These are phyloP conservation scores for Picathartes gymnocephalus DNA, from an alignment of 2,113 vertebrate genomes.

Conservation along the genomic window DNA sequence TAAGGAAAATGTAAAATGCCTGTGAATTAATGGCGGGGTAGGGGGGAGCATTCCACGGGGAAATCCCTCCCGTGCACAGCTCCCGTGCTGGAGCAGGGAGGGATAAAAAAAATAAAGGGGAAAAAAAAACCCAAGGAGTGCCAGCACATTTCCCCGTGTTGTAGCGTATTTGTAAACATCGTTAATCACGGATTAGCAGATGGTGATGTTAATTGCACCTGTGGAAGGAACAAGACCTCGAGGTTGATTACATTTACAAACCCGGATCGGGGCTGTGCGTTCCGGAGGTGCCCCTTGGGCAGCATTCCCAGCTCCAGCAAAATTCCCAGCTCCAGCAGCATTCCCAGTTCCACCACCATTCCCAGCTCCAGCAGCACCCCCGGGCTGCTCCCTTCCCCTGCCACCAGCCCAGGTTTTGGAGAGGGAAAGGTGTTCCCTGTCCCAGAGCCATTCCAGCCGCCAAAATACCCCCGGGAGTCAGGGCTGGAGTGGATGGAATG, in stretches of 20 bases:
- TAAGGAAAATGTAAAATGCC: background rate
- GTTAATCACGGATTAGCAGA: conserved; percentile 95
- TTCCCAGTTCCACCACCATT: background rate
- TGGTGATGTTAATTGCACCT: conserved; percentile 90
- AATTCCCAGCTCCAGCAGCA: background rate
- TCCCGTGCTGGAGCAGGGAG: background rate
- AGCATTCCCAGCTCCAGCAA: background rate
- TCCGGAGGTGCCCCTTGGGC: background rate
- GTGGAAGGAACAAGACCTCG: conserved; percentile 85
- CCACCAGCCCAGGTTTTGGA: background rate
- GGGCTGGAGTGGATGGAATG: background rate
- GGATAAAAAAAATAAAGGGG: background rate
- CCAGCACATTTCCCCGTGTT: conserved; percentile 48
- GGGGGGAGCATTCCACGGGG: background rate
- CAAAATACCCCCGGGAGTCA: rapidly evolving
- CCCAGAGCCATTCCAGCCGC: background rate
- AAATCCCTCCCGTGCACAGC: background rate
- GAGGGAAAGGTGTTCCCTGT: background rate
- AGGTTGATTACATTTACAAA: conserved; percentile 88
- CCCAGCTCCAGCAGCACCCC: background rate
- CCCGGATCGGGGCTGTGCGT: conserved; percentile 54
- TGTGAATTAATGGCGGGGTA: background rate
- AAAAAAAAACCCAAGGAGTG: background rate
- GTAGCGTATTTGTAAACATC: conserved; percentile 86
- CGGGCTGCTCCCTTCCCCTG: background rate